Percentiles rank a stretch among this genome's conserved stretches.
These are phyloP conservation scores for Callinectes sapidus DNA, from an alignment of 2,888 invertebrate species.

Conservation along the genomic window DNA sequence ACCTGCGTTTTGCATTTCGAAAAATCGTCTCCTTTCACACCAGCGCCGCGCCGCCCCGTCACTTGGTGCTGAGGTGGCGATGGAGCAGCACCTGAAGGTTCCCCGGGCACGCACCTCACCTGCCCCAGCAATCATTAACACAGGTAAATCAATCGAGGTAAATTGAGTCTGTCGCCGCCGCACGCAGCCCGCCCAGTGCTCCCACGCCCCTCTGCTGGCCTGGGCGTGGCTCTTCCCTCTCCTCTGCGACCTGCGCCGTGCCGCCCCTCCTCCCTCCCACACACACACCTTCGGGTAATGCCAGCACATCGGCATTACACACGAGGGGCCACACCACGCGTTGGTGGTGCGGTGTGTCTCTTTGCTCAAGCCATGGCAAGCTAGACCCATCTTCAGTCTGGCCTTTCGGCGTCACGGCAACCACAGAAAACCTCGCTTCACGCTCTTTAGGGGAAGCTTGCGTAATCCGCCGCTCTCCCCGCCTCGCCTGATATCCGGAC, in stretches of 20 bases:
- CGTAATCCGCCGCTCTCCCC: conserved; percentile 26
- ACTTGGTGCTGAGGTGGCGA: background rate
- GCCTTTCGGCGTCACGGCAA: conserved; percentile 52
- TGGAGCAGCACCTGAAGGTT: background rate
- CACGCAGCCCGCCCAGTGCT: conserved; percentile 14
- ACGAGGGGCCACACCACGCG: conserved; percentile 42
- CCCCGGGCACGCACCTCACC: conserved; percentile 20
- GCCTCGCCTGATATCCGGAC: conserved; percentile 20
- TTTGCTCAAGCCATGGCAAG: conserved; percentile 48
- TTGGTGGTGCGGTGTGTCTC: background rate
- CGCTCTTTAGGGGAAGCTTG: conserved; percentile 48
- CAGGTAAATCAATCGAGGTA: conserved; percentile 50
- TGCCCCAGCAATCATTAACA: conserved; percentile 39
- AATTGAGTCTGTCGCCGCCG: conserved; percentile 46
- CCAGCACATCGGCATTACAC: conserved; percentile 41
- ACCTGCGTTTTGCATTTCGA: background rate
- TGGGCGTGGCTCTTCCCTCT: background rate
- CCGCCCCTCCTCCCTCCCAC: conserved; percentile 23
- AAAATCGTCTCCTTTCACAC: background rate
- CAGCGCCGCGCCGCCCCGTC: background rate
- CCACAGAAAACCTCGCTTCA: conserved; percentile 54
- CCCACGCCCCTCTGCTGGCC: background rate
- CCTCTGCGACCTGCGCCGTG: conserved; percentile 28
- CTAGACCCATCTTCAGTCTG: conserved; percentile 59
- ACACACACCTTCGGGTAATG: conserved; percentile 34